Percentiles rank a stretch among this genome's conserved stretches.
phyloP scores from a whole-genome alignment of 2,888 invertebrate species.

The Mythimna ferrago region DNA sequence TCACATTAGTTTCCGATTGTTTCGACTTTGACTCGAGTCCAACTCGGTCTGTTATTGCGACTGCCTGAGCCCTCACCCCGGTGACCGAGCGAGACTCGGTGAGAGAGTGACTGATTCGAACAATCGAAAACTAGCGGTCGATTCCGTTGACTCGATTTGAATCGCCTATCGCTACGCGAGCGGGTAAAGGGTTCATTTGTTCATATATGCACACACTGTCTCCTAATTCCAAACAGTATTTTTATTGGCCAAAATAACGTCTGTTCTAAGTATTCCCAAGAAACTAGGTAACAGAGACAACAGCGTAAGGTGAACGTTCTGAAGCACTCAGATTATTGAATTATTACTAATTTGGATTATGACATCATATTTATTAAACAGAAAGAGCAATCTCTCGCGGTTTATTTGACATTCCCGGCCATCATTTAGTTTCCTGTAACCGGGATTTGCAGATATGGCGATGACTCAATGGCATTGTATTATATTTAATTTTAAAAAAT shows the following conservation, averaged over 20 bases:
- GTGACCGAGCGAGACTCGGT: too few species aligned
- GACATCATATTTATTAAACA: conserved; percentile 58
- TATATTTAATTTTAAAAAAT: conserved; percentile 53
- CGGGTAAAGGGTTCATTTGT: too few species aligned
- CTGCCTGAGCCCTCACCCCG: too few species aligned
- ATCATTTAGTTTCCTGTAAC: conserved; percentile 61
- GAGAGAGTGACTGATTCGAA: too few species aligned
- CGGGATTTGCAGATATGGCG: conserved; percentile 53
- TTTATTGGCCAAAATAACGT: conserved; percentile 23
- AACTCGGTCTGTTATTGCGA: too few species aligned
- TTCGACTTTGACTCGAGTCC: too few species aligned
- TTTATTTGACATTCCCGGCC: conserved; percentile 52
- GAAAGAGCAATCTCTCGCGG: conserved; percentile 49
- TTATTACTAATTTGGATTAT: conserved; percentile 50
- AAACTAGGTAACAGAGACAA: conserved; percentile 34
- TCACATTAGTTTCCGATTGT: too few species aligned
- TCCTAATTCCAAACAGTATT: neutral
- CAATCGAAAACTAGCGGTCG: too few species aligned
- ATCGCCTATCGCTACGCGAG: too few species aligned
- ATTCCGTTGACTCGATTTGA: too few species aligned
- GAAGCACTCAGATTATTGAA: conserved; percentile 50
- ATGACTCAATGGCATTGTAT: conserved; percentile 52
- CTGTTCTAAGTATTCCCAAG: conserved; percentile 31
- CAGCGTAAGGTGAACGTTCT: conserved; percentile 42
- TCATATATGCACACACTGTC: too few species aligned